These are phyloP conservation scores for Trichonephila inaurata DNA, from an alignment of 1,140 invertebrate species.

Conservation along the genomic window DNA sequence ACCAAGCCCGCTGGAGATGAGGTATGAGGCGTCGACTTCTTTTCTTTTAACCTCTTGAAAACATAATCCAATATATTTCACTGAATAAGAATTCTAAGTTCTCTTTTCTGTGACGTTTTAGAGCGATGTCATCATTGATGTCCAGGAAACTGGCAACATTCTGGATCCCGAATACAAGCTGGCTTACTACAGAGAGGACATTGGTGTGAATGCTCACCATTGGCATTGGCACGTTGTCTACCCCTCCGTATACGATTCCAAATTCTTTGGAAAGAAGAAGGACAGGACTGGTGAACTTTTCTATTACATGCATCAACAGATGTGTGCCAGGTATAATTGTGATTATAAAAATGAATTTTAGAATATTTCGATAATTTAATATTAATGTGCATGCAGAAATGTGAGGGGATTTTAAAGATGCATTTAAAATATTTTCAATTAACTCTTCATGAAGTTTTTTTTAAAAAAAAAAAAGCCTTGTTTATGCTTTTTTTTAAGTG, in stretches of 20 bases:
- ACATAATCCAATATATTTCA: neutral
- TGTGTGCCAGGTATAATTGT: constrained; percentile 83
- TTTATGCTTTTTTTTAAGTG: too few species aligned
- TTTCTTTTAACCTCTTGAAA: neutral
- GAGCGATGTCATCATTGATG: constrained; percentile 62
- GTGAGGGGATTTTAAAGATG: too few species aligned
- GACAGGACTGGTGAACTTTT: constrained; percentile 87
- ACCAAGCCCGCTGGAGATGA: constrained; percentile 79
- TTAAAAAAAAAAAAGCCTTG: too few species aligned
- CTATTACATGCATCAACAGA: constrained; percentile 88
- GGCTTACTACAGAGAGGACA: constrained; percentile 86
- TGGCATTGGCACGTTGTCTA: constrained; percentile 82
- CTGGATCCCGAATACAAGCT: constrained; percentile 82
- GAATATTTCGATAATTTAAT: too few species aligned
- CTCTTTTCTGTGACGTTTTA: neutral
- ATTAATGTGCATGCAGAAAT: too few species aligned
- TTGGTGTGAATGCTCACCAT: constrained; percentile 87
- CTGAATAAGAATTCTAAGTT: neutral
- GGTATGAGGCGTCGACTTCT: neutral
- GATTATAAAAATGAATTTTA: too few species aligned
- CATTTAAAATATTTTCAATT: too few species aligned
- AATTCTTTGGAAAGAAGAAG: constrained; percentile 81
- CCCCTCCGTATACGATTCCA: constrained; percentile 81
- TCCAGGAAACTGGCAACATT: constrained; percentile 58
- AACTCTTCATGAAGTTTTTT: too few species aligned